Base-by-base conservation (phyloP, 2,888 invertebrate genomes). In the Timandra comae region DNA sequence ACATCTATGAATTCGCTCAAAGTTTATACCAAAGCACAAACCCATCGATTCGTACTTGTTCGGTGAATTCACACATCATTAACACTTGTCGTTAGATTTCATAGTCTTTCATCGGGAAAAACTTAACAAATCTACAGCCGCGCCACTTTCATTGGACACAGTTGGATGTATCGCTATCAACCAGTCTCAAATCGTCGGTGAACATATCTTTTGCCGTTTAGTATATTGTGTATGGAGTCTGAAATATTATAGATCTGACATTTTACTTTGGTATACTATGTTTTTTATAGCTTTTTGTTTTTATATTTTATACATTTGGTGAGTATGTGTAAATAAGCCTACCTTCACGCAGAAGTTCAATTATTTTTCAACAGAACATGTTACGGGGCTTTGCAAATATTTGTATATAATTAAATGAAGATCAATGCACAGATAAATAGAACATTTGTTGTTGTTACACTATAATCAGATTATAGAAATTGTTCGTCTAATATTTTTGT, bases 1-100 rank as follows among this genome's bases (percentile, higher is more conserved):
- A 72, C 73, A 70, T 73, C 65, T 71, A 72, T 72, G 68, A 72
- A 81, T 79, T 84, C 82, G 84, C 84, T 85, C 85, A 85, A 84
- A 71, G 68, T 80, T 81, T 81, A 85, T 85, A 85, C 84, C 84
- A 85, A 85, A 85, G 85, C 82, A 81, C 85, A 81, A 80, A 69
- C 85, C 85, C 85, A 85, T 81, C 85, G 85, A 84, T 77, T 76
- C 80, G 72, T 75, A 71, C 69, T 67, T 72, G 74, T 68, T 73
- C 63, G 65, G 71, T 76, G 71, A 77, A 76, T 70, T 73, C 67
- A 67, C 72, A 65, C 70, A 71, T 75, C 73, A 70, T 71, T 70
- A 54, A 69, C 63, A 65, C 59, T 61, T 66, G 67, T 69, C 70
- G 55, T 62, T 82, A 82, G 84, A 85, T 84, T 85, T 79, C 72